Conservation (phyloP, 2,113 vertebrate species). For the Oreochromis aureus region DNA sequence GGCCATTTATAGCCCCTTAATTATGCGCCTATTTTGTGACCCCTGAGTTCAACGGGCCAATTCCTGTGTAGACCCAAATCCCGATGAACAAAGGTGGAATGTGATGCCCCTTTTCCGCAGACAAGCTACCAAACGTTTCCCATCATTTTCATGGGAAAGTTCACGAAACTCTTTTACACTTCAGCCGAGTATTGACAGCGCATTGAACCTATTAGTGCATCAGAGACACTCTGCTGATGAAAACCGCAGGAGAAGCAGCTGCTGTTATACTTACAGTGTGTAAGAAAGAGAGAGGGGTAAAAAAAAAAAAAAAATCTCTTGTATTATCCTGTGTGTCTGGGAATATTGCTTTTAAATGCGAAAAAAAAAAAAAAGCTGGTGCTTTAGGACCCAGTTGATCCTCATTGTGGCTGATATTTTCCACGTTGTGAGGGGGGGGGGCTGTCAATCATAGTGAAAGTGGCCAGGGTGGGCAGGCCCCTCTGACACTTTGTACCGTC, state of each 20-base stretch:
- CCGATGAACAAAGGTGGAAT: slow-evolving; percentile 72
- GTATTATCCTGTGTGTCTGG: background rate
- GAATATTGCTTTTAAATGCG: background rate
- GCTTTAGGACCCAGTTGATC: slow-evolving; percentile 70
- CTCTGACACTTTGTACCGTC: slow-evolving; percentile 76
- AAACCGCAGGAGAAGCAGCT: background rate
- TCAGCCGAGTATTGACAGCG: slow-evolving; percentile 57
- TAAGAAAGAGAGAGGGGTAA: background rate
- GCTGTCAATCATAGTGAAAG: slow-evolving; percentile 83
- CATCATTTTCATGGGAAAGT: slow-evolving; percentile 67
- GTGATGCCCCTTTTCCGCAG: slow-evolving; percentile 54
- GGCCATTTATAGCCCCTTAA: slow-evolving; percentile 75
- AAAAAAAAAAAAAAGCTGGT: background rate
- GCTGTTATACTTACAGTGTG: background rate
- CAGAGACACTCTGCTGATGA: background rate
- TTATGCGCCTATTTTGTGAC: slow-evolving; percentile 75
- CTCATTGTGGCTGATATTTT: slow-evolving; percentile 72
- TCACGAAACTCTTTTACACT: slow-evolving; percentile 49
- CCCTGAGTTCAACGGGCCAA: slow-evolving; percentile 70
- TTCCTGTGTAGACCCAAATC: slow-evolving; percentile 70
- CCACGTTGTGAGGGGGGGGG: slow-evolving; percentile 59
- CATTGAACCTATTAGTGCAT: slow-evolving; percentile 66
- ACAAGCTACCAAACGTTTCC: slow-evolving; percentile 63
- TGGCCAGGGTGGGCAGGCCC: slow-evolving; percentile 79
- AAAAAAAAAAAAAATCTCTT: background rate